phyloP scores from a whole-genome alignment of 2,888 invertebrate genomes.

The Agrotis segetum region DNA sequence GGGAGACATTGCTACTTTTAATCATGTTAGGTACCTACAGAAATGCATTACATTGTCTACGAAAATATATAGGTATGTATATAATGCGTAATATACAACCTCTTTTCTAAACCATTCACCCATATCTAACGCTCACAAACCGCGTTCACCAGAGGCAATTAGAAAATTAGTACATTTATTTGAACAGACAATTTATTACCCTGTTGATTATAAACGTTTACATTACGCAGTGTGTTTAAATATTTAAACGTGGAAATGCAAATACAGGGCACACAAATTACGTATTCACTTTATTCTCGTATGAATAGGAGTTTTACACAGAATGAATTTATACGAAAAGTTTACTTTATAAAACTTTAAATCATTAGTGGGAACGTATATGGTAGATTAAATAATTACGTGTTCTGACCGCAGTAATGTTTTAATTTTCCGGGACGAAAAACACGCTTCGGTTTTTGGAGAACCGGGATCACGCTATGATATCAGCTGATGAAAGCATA shows the following conservation, averaged over 20 bases:
- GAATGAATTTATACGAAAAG: conserved; percentile 22
- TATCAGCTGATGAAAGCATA: neutral
- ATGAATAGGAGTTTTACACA: conserved; percentile 16
- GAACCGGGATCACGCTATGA: neutral
- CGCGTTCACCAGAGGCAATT: neutral
- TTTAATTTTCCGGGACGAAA: conserved; percentile 27
- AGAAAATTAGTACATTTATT: conserved; percentile 20
- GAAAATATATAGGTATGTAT: too few species aligned
- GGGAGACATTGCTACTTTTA: too few species aligned
- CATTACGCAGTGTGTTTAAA: conserved; percentile 31
- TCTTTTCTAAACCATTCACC: neutral
- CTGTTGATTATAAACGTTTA: conserved; percentile 46
- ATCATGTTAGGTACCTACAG: too few species aligned
- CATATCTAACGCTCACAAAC: neutral
- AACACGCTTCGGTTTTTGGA: conserved; percentile 16
- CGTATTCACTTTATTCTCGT: conserved; percentile 31
- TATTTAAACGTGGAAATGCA: conserved; percentile 35
- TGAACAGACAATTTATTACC: conserved; percentile 2
- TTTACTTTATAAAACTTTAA: conserved; percentile 22
- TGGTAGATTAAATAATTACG: conserved; percentile 25
- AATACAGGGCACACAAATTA: conserved; percentile 30
- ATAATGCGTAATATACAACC: neutral
- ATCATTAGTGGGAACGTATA: neutral
- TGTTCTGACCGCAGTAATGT: conserved; percentile 20
- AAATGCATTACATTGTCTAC: too few species aligned